These are phyloP conservation scores for Nasua narica DNA, from an alignment of 2,797 vertebrate species.

Conservation along the genomic window DNA sequence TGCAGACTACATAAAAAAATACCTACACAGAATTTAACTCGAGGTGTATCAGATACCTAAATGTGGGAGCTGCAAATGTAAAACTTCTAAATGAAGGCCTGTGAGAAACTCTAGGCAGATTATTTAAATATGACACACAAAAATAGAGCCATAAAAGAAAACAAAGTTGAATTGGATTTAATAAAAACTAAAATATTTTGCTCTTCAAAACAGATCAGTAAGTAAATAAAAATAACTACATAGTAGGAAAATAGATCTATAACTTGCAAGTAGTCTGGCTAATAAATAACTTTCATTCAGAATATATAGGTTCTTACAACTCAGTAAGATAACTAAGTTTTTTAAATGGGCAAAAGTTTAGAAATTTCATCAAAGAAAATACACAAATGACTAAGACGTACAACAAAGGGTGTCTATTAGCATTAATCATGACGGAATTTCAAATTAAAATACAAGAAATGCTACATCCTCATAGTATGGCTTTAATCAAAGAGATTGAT, in stretches of 20 bases:
- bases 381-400: not conserved
- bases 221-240: not conserved
- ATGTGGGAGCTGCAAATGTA: not conserved
- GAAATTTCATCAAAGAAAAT: not conserved
- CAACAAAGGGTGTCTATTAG: not conserved
- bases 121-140: not conserved
- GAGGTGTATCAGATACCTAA: not conserved
- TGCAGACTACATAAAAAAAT: not conserved
- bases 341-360: not conserved
- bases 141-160: not conserved
- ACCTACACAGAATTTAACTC: not conserved
- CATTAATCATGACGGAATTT: not conserved
- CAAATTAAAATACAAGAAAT: not conserved
- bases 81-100: not conserved
- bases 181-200: not conserved
- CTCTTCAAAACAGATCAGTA: not conserved
- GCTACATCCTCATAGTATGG: not conserved
- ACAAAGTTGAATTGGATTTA: not conserved
- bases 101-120: not conserved
- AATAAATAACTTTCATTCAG: not conserved
- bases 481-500: not conserved
- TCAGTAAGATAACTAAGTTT: not conserved
- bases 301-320: not conserved
- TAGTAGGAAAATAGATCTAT: no score
- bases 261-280: not conserved